phyloP scores from a whole-genome alignment of 2,113 vertebrate species.

The Aegithalos caudatus region DNA sequence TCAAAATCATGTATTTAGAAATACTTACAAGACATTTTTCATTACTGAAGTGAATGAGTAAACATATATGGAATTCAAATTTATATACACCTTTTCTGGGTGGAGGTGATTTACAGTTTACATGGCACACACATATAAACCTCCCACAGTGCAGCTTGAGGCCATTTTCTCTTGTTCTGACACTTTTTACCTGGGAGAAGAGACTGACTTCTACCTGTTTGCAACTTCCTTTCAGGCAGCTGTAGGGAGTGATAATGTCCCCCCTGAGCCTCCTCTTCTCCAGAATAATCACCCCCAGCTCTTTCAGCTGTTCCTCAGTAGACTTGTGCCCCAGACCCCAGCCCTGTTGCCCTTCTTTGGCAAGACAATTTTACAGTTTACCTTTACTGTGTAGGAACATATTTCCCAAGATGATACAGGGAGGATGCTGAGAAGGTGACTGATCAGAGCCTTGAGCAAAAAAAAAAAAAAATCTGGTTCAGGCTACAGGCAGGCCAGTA shows the following conservation, averaged over 20 bases:
- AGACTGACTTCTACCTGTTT: accelerated
- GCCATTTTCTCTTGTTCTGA: not conserved
- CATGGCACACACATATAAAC: not conserved
- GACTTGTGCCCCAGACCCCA: not conserved
- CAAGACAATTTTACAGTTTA: not conserved
- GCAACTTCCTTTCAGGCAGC: not conserved
- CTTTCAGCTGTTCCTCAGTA: not conserved
- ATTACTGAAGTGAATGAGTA: not conserved
- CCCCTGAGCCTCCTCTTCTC: not conserved
- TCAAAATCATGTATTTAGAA: not conserved
- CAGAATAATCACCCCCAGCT: not conserved
- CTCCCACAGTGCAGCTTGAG: not conserved
- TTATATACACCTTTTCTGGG: not conserved
- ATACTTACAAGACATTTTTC: not conserved
- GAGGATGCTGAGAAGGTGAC: not conserved
- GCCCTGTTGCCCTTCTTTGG: accelerated
- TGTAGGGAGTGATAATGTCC: not conserved
- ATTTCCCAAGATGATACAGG: not conserved
- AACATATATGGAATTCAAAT: not conserved
- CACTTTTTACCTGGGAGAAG: not conserved
- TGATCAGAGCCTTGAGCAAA: not conserved
- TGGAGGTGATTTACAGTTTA: not conserved
- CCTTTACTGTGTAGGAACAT: not conserved
- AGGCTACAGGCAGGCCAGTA: not conserved
- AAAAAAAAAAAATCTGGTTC: not conserved